Conservation (phyloP, 2,888 invertebrate genomes). For the Diloba caeruleocephala region DNA sequence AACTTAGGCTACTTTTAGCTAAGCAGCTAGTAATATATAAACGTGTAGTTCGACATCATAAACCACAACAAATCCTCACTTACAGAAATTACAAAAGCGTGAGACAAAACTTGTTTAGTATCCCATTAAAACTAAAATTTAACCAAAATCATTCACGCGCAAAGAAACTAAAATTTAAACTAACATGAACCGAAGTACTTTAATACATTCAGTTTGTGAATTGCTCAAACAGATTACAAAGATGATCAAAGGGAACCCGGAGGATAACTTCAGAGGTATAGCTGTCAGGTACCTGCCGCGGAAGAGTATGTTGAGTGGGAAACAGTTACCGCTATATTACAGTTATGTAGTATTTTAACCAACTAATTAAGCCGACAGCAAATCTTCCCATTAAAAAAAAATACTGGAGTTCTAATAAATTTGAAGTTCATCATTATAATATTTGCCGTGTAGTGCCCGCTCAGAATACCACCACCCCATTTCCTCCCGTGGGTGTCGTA, state of each 20-base stretch:
- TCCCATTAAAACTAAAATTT: conserved; percentile 31
- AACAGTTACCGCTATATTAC: conserved; percentile 9
- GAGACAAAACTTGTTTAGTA: conserved; percentile 22
- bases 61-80: background rate
- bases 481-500: no score
- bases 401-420: no score
- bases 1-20: no score
- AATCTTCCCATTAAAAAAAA: no score
- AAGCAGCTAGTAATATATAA: no score
- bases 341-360: no score
- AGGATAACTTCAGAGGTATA: conserved; percentile 31
- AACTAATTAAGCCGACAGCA: no score
- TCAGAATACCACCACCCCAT: no score
- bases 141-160: conserved; percentile 30
- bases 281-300: conserved; percentile 31
- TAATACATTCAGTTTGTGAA: conserved; percentile 29
- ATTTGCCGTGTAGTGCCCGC: no score
- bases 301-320: conserved; percentile 19
- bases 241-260: conserved; percentile 49
- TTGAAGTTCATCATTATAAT: no score
- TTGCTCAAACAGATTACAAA: conserved; percentile 32
- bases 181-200: conserved; percentile 22
- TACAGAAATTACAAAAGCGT: conserved; percentile 5
- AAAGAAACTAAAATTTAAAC: conserved; percentile 46
- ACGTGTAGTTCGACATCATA: conserved; percentile 12